Evolutionary conservation across 2,888 invertebrate species (phyloP), one percentile per base, ranked within the genome.

Genomic region (Anthoptus insignis): DNA sequence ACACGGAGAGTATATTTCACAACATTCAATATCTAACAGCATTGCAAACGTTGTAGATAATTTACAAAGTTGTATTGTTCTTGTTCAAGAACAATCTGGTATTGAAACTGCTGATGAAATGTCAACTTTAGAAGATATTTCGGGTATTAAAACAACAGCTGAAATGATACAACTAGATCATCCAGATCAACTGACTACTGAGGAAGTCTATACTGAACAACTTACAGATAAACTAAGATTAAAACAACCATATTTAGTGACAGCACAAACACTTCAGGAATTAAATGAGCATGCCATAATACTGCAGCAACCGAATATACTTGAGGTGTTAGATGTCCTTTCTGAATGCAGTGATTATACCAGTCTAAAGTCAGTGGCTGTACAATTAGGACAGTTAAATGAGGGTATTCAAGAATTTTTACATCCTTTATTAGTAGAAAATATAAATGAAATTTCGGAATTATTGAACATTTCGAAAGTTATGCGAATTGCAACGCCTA

Each of bases 121-220:
- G 75, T 94, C 95, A 4, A 94, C 94, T 7, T 87, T 94, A 58
- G 94, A 94, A 70, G 94, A 95, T 73, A 84, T 95, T 69, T 94
- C 95, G 0, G 94, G 91, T 3, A 87, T 95, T 16, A 94, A 94
- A 82, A 94, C 94, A 0, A 87, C 88, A 37, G 93, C 94, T 3
- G 94, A 94, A 29, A 83, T 89, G n/a, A 74, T 94, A 45, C 82
- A 84, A 24, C 81, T 81, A 21, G 89, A 91, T 65, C 76, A 79
- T 65, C 75, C 93, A 47, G 71, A 85, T 67, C 82, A 83, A 67
- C 88, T 85, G 42, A 77, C 75, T 59, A 80, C 81, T 45, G 81
- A 82, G 75, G 84, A 85, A 9, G 32, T 57, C 14, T 22, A 50
- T 13, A 37, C 57, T 14, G 57, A 57, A 50, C 60, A 60, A n/a